Evolutionary conservation across 2,113 vertebrate genomes (phyloP).

Genomic region (Tapirus terrestris): DNA sequence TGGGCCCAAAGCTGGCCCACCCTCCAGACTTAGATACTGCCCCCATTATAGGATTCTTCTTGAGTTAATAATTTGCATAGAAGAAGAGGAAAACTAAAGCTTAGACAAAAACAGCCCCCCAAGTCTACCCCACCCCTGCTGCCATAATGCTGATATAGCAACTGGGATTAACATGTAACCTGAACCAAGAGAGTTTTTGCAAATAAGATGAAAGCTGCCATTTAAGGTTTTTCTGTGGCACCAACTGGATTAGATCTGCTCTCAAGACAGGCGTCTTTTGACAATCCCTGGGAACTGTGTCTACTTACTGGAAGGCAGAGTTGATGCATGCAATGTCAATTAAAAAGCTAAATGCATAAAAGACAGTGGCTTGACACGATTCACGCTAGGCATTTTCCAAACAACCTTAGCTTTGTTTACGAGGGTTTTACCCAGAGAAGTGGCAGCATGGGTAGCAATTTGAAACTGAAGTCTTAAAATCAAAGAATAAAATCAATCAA

Average conservation of each 20-base stretch:
- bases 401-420: conserved; percentile 35
- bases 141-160: conserved; percentile 55
- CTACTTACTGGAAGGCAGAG: conserved; percentile 67
- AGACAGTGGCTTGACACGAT: conserved; percentile 40
- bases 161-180: conserved; percentile 68
- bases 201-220: conserved; percentile 72
- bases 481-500: conserved; percentile 40
- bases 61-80: conserved; percentile 13
- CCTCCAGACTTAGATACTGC: not conserved
- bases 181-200: conserved; percentile 47
- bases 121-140: not conserved
- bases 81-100: conserved; percentile 47
- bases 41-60: not conserved
- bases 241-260: conserved; percentile 74
- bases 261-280: conserved; percentile 70
- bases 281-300: conserved; percentile 71
- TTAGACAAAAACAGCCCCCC: conserved; percentile 53
- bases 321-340: conserved; percentile 73
- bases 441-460: not conserved
- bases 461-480: conserved; percentile 55
- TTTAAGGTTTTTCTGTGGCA: conserved; percentile 77
- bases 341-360: conserved; percentile 60
- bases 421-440: not conserved
- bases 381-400: conserved; percentile 32
- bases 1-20: not conserved